phyloP scores from a whole-genome alignment of 1,140 invertebrate genomes.

The Zaprionus taronus region DNA sequence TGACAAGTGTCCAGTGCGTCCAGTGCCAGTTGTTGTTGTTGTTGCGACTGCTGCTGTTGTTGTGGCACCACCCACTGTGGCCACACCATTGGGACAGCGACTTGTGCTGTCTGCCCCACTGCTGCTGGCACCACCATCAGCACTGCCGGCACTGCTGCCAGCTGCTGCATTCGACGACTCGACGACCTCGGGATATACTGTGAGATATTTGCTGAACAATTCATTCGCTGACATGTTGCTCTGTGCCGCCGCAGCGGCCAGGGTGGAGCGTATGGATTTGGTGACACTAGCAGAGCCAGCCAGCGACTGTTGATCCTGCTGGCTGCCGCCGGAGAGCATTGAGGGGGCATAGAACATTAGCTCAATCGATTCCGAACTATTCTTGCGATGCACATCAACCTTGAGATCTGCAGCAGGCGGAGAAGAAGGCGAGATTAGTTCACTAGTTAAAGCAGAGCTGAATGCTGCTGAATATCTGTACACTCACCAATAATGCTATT shows the following conservation, averaged over 20 bases:
- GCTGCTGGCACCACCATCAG: constrained; percentile 11
- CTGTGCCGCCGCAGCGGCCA: constrained; percentile 46
- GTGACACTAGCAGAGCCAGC: constrained; percentile 74
- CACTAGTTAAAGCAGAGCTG: neutral
- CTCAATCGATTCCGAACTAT: constrained; percentile 93
- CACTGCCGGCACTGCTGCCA: constrained; percentile 35
- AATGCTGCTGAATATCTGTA: neutral
- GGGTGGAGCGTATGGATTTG: constrained; percentile 71
- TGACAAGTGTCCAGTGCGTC: constrained; percentile 64
- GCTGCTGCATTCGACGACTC: constrained; percentile 56
- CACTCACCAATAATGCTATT: constrained; percentile 89
- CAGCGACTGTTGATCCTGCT: constrained; percentile 78
- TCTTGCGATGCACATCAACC: constrained; percentile 96
- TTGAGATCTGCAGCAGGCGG: constrained; percentile 89
- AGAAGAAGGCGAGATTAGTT: neutral
- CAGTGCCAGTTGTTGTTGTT: neutral
- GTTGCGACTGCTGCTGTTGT: neutral
- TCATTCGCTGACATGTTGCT: constrained; percentile 40
- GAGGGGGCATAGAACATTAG: constrained; percentile 79
- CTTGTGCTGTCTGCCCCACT: constrained; percentile 12
- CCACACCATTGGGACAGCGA: neutral
- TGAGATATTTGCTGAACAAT: constrained; percentile 70
- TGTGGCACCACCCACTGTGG: neutral
- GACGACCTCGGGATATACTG: constrained; percentile 72
- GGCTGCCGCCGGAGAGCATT: constrained; percentile 69